These are phyloP conservation scores for Epinephelus moara DNA, from an alignment of 2,113 vertebrate species.

Conservation along the genomic window DNA sequence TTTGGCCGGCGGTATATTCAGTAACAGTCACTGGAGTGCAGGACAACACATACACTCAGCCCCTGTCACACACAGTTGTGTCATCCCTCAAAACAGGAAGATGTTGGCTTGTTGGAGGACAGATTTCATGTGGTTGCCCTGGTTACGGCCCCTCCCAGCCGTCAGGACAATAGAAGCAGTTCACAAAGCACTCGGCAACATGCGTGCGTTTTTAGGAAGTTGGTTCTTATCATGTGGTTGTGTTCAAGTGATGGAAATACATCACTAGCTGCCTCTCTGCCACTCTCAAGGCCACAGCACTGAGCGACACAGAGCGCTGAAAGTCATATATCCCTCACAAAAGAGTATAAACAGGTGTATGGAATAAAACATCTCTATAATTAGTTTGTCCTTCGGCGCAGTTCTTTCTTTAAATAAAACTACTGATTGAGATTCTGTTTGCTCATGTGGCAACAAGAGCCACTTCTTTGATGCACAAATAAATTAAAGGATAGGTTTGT, in stretches of 20 bases:
- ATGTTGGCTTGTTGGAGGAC: slow-evolving; percentile 22
- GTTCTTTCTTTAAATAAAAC: slow-evolving; percentile 22
- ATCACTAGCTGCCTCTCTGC: background rate
- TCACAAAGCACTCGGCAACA: slow-evolving; percentile 1
- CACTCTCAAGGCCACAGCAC: slow-evolving; percentile 23
- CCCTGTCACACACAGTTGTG: slow-evolving; percentile 27
- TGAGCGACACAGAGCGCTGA: background rate
- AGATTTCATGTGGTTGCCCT: slow-evolving; percentile 35
- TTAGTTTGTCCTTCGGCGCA: slow-evolving; percentile 29
- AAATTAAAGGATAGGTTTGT: slow-evolving; percentile 29
- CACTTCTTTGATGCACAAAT: background rate
- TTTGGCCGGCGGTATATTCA: background rate
- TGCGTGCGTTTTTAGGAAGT: slow-evolving; percentile 64
- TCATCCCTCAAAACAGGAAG: slow-evolving; percentile 75
- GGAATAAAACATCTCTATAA: slow-evolving; percentile 36
- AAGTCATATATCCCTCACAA: slow-evolving; percentile 12
- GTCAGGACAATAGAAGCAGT: slow-evolving; percentile 35
- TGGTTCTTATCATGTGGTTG: slow-evolving; percentile 28
- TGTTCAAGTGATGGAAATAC: slow-evolving; percentile 33
- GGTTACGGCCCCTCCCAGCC: slow-evolving; percentile 27
- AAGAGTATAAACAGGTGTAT: slow-evolving; percentile 43
- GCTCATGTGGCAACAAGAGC: background rate
- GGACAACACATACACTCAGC: slow-evolving; percentile 9
- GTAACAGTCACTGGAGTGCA: slow-evolving; percentile 10
- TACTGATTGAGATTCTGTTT: background rate